Conservation (phyloP, 2,113 vertebrate species). For the Delphinapterus leucas region DNA sequence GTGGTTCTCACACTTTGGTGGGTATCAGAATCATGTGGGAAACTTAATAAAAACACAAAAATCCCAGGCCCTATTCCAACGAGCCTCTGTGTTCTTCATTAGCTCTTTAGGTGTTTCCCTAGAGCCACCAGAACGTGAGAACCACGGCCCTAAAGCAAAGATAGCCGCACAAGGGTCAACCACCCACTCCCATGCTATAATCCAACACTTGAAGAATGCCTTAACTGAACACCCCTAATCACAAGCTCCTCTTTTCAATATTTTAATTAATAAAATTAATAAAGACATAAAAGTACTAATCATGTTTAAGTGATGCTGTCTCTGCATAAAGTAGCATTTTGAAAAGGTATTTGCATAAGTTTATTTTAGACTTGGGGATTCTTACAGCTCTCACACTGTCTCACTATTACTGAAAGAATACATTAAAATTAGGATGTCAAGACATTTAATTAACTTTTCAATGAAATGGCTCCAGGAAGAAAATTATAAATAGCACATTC, state of each 20-base stretch:
- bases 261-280: slow-evolving; percentile 48
- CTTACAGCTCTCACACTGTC: slow-evolving; percentile 41
- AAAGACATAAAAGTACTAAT: slow-evolving; percentile 17
- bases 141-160: not conserved
- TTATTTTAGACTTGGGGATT: slow-evolving; percentile 65
- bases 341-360: slow-evolving; percentile 52
- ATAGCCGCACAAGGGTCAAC: not conserved
- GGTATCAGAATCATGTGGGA: not conserved
- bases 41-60: not conserved
- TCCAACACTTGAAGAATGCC: not conserved
- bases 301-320: slow-evolving; percentile 30
- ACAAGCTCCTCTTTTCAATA: not conserved
- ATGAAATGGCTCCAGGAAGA: slow-evolving; percentile 69
- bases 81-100: not conserved
- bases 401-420: slow-evolving; percentile 45
- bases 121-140: not conserved
- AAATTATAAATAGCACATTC: slow-evolving; percentile 63
- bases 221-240: not conserved
- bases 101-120: not conserved
- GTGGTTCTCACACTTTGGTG: not conserved
- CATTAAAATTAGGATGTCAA: slow-evolving; percentile 68
- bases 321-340: slow-evolving; percentile 36
- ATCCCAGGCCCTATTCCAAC: not conserved
- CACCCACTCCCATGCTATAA: not conserved
- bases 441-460: slow-evolving; percentile 73